Conservation (phyloP, 1,140 invertebrate species). For the Asobara japonica region DNA sequence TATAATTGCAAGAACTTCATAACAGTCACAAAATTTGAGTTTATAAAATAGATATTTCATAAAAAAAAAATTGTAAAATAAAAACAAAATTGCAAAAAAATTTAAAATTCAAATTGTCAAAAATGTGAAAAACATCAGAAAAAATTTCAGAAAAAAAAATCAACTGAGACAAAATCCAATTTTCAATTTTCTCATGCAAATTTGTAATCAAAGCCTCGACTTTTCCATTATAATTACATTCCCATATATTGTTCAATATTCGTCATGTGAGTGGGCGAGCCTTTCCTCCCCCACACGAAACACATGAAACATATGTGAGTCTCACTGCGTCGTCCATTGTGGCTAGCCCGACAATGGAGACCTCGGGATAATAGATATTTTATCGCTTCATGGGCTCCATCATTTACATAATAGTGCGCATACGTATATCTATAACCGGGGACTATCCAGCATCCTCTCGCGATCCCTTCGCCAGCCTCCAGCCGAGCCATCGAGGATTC, state of each 20-base stretch:
- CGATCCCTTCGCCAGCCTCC: neutral
- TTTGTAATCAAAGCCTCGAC: neutral
- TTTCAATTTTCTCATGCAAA: neutral
- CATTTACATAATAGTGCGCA: constrained; percentile 15
- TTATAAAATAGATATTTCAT: too few species aligned
- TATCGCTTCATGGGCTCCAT: constrained; percentile 15
- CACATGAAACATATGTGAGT: neutral
- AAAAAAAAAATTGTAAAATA: too few species aligned
- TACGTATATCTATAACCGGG: neutral
- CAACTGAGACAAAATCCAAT: neutral
- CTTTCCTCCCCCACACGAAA: neutral
- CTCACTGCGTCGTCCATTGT: neutral
- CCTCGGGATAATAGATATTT: constrained; percentile 12
- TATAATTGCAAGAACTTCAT: too few species aligned
- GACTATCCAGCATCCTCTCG: neutral
- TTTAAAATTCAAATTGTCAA: too few species aligned
- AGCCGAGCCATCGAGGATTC: neutral
- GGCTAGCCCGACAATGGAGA: neutral
- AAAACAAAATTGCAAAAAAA: too few species aligned
- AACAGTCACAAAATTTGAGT: too few species aligned
- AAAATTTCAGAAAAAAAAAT: too few species aligned
- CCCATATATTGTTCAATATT: neutral
- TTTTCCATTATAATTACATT: neutral
- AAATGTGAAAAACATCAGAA: too few species aligned
- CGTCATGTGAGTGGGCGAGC: neutral